Evolutionary conservation across 2,888 invertebrate species (phyloP).

Genomic region (Drymonia ruficornis): DNA sequence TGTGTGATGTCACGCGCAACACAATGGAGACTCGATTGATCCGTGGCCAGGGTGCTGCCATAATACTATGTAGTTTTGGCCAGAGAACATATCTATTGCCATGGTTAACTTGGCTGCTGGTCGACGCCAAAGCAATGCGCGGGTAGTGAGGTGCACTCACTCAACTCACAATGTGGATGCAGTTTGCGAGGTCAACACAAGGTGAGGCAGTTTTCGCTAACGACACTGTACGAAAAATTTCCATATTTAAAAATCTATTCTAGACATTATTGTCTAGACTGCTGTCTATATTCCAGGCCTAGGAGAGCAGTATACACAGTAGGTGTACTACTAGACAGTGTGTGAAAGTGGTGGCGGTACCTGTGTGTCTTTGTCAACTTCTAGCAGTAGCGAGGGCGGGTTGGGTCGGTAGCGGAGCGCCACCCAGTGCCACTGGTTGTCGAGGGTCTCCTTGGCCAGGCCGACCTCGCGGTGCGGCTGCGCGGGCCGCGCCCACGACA

Average conservation of each 20-base stretch:
- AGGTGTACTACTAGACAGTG: too few species aligned
- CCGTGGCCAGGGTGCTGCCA: background rate
- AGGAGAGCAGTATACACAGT: too few species aligned
- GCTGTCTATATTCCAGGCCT: too few species aligned
- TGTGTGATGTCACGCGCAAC: conserved; percentile 5
- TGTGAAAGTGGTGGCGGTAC: conserved; percentile 32
- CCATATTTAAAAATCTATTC: too few species aligned
- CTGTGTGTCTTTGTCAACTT: conserved; percentile 72
- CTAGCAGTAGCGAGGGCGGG: conserved; percentile 71
- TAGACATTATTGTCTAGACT: too few species aligned
- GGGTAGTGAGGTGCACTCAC: too few species aligned
- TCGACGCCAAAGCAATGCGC: too few species aligned
- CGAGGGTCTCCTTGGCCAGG: conserved; percentile 88
- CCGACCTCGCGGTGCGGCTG: conserved; percentile 85
- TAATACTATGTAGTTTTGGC: background rate
- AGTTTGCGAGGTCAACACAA: too few species aligned
- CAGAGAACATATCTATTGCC: background rate
- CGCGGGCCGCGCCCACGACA: conserved; percentile 84
- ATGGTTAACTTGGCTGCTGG: too few species aligned
- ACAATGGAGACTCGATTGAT: conserved; percentile 7
- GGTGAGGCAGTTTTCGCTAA: too few species aligned
- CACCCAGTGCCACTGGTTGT: conserved; percentile 93
- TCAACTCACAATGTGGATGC: too few species aligned
- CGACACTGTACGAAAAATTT: too few species aligned
- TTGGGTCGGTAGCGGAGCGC: conserved; percentile 85